Conservation (phyloP, 2,888 invertebrate species). For the Galerucella calmariensis region DNA sequence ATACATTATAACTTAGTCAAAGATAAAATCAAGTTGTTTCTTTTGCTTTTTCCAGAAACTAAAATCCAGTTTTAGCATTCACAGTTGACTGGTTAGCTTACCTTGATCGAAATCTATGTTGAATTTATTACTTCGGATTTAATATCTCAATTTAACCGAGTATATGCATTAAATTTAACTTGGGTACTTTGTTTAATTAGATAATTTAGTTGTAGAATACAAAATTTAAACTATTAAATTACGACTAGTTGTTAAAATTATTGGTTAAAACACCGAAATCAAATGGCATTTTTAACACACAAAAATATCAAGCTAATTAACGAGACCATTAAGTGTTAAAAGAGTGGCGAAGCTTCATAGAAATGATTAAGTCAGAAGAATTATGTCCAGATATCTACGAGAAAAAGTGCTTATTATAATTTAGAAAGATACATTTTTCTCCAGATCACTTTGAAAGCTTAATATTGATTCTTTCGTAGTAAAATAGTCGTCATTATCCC, state of each 20-base stretch:
- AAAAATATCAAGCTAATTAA: too few relatives aligned
- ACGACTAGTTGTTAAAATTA: too few relatives aligned
- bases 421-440: too few relatives aligned
- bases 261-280: too few relatives aligned
- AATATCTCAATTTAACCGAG: conserved; percentile 42
- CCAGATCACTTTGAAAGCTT: too few relatives aligned
- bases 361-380: too few relatives aligned
- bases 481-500: not conserved
- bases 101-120: conserved; percentile 38
- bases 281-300: too few relatives aligned
- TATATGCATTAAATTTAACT: conserved; percentile 34
- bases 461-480: not conserved
- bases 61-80: conserved; percentile 10
- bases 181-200: conserved; percentile 31
- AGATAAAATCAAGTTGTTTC: not conserved
- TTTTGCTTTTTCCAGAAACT: conserved; percentile 10
- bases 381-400: too few relatives aligned
- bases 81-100: conserved; percentile 21
- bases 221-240: too few relatives aligned
- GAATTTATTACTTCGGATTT: conserved; percentile 41
- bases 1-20: not conserved
- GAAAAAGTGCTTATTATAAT: too few relatives aligned
- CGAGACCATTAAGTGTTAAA: too few relatives aligned
- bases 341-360: too few relatives aligned
- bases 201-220: conserved; percentile 12